These are phyloP conservation scores for Bombyx mori DNA, from an alignment of 1,140 invertebrate species.

Conservation along the genomic window DNA sequence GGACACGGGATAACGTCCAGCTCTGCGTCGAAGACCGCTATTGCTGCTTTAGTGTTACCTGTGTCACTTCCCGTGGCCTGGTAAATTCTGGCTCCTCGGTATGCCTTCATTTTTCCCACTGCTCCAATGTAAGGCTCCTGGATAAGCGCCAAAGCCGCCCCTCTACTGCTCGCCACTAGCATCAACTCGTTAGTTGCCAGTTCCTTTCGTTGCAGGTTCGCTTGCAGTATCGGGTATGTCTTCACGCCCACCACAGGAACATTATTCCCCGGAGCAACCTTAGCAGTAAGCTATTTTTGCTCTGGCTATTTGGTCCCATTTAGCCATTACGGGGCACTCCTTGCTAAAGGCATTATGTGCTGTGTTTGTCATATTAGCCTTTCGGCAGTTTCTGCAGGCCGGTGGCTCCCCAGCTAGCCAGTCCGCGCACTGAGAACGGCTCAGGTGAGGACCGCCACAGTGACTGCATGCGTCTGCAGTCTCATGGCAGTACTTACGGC, in stretches of 20 bases:
- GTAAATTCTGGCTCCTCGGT: too few species aligned
- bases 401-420: constrained; percentile 1
- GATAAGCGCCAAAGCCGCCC: too few species aligned
- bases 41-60: too few species aligned
- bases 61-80: too few species aligned
- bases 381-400: constrained; percentile 9
- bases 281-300: constrained; percentile 15
- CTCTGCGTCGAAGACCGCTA: too few species aligned
- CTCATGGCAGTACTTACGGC: too few species aligned
- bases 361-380: neutral
- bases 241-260: constrained; percentile 9
- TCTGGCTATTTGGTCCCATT: constrained; percentile 8
- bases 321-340: constrained; percentile 8
- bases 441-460: too few species aligned
- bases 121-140: too few species aligned
- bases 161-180: constrained; percentile 1
- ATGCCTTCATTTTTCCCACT: too few species aligned
- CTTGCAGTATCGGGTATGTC: constrained; percentile 4
- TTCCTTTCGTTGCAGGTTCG: constrained; percentile 14
- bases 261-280: constrained; percentile 1
- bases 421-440: neutral
- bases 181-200: constrained; percentile 14
- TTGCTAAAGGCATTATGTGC: constrained; percentile 8
- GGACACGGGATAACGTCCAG: too few species aligned
- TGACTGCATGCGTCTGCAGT: neutral